These are phyloP conservation scores for Balanococcus diminutus DNA, from an alignment of 2,888 invertebrate species.

Conservation along the genomic window DNA sequence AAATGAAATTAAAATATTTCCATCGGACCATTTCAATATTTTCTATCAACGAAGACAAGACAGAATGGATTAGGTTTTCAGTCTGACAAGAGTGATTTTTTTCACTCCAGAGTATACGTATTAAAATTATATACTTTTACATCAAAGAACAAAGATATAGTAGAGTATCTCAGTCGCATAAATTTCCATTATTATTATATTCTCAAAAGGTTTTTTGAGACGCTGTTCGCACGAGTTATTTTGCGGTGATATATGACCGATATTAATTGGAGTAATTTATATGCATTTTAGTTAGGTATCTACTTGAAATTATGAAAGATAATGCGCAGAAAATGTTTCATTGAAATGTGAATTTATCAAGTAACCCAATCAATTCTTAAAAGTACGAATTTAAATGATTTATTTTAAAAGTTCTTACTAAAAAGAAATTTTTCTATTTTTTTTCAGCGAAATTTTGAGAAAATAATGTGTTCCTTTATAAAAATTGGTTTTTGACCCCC, in stretches of 20 bases:
- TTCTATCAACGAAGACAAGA: neutral
- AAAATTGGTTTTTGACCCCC: too few relatives aligned
- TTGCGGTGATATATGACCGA: neutral
- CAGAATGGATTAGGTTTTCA: too few relatives aligned
- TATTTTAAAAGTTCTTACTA: too few relatives aligned
- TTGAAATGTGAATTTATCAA: neutral
- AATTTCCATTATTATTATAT: neutral
- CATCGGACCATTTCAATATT: too few relatives aligned
- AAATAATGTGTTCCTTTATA: too few relatives aligned
- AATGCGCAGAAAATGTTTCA: neutral
- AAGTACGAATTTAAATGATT: too few relatives aligned
- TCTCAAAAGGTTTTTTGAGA: neutral
- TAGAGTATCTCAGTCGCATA: neutral
- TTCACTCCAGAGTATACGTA: neutral
- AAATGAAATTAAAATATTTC: neutral
- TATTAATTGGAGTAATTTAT: conserved; percentile 1
- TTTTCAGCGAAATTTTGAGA: too few relatives aligned
- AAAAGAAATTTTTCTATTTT: too few relatives aligned
- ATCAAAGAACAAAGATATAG: too few relatives aligned
- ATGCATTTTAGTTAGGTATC: neutral
- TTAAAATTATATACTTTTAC: neutral
- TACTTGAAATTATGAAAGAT: neutral
- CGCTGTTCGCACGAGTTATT: neutral
- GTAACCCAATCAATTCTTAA: too few relatives aligned
- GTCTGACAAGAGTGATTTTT: neutral